Evolutionary conservation across 2,113 vertebrate genomes (phyloP).

Genomic region (Agelaius phoeniceus): DNA sequence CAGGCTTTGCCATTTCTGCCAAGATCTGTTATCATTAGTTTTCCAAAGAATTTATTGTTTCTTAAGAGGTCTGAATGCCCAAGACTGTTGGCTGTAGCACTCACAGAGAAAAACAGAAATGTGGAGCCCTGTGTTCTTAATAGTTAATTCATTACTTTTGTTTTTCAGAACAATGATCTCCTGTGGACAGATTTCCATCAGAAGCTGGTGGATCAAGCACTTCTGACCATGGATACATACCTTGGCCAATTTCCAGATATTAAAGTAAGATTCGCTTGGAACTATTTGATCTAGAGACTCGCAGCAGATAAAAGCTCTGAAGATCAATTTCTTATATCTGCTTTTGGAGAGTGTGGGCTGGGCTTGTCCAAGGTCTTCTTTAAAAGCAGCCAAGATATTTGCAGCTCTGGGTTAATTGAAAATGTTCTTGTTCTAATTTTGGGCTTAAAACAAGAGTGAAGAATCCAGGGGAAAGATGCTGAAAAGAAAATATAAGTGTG

Average conservation of each 20-base stretch:
- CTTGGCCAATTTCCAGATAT: constrained; percentile 98
- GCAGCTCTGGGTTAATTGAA: background rate
- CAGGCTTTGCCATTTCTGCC: background rate
- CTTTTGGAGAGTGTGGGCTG: background rate
- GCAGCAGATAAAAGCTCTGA: background rate
- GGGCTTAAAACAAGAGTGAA: background rate
- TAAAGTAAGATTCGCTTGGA: constrained; percentile 79
- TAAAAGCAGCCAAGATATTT: background rate
- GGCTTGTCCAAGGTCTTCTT: background rate
- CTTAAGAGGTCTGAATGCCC: background rate
- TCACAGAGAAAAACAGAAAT: background rate
- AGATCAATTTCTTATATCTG: background rate
- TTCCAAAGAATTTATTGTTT: background rate
- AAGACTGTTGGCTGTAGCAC: background rate
- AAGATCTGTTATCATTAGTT: background rate
- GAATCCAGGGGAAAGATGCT: background rate
- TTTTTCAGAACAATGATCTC: constrained; percentile 90
- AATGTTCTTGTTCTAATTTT: background rate
- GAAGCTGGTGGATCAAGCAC: constrained; percentile 94
- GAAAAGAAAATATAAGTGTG: background rate
- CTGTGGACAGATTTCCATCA: constrained; percentile 98
- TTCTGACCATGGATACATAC: constrained; percentile 98
- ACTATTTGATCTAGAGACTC: background rate
- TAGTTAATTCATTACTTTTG: background rate
- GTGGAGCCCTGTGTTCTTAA: background rate